These are phyloP conservation scores for Synergus itoensis DNA, from an alignment of 2,888 invertebrate genomes.

Conservation along the genomic window DNA sequence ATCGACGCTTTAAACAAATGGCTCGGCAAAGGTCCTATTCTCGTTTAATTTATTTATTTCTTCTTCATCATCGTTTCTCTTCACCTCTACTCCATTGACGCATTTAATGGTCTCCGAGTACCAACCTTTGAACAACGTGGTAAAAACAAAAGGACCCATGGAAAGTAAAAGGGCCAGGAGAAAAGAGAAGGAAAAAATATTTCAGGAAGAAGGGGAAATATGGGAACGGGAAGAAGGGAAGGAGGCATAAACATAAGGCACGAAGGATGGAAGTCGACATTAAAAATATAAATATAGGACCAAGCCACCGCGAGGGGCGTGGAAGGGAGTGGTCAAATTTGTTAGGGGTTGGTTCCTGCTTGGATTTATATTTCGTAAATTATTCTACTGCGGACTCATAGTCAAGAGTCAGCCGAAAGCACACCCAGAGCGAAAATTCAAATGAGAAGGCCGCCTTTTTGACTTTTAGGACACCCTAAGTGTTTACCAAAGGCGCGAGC, in stretches of 20 bases:
- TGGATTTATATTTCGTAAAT: slow-evolving; percentile 74
- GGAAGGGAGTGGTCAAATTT: slow-evolving; percentile 75
- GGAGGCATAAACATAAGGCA: slow-evolving; percentile 46
- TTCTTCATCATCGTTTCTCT: slow-evolving; percentile 48
- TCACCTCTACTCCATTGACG: slow-evolving; percentile 47
- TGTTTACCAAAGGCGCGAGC: slow-evolving; percentile 57
- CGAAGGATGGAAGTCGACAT: slow-evolving; percentile 38
- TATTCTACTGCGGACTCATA: slow-evolving; percentile 52
- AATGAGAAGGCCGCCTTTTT: slow-evolving; percentile 55
- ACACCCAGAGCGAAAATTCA: slow-evolving; percentile 58
- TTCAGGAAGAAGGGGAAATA: slow-evolving; percentile 10
- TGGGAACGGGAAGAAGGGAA: slow-evolving; percentile 42
- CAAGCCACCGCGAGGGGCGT: slow-evolving; percentile 64
- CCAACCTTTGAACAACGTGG: slow-evolving; percentile 46
- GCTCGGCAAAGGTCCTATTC: slow-evolving; percentile 62
- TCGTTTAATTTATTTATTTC: slow-evolving; percentile 31
- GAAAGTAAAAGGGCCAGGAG: neutral
- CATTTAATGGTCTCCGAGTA: slow-evolving; percentile 63
- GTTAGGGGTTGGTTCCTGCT: slow-evolving; percentile 67
- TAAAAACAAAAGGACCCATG: slow-evolving; percentile 42
- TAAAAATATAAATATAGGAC: slow-evolving; percentile 46
- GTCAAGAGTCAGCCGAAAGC: slow-evolving; percentile 31
- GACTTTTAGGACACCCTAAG: slow-evolving; percentile 58
- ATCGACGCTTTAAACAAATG: slow-evolving; percentile 71
- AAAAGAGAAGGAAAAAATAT: neutral